A percentile compares a stretch with the other conserved stretches of the same genome.
Evolutionary conservation across 1,140 invertebrate genomes (phyloP).

Genomic region (Galleria mellonella): DNA sequence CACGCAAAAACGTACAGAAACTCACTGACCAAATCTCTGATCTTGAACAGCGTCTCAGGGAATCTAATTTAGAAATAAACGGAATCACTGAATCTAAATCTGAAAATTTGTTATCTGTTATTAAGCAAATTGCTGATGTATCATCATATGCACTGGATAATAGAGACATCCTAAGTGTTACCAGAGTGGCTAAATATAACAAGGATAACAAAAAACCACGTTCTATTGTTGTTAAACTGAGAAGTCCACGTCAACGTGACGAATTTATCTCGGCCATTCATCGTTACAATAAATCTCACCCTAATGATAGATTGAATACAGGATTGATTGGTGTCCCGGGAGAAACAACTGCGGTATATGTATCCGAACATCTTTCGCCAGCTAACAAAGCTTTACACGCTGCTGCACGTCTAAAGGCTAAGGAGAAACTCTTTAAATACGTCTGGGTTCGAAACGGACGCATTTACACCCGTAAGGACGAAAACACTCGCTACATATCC

Average conservation of each 20-base stretch:
- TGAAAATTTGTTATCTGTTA: not conserved
- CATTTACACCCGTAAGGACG: not conserved
- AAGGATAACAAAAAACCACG: not conserved
- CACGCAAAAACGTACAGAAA: too few species aligned
- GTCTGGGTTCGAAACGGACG: not conserved
- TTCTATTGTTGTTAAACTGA: not conserved
- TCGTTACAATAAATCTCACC: not conserved
- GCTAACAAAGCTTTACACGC: not conserved
- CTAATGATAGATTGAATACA: not conserved
- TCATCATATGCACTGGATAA: not conserved
- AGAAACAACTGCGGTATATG: not conserved
- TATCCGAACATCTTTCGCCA: not conserved
- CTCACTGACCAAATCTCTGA: too few species aligned
- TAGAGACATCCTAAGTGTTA: not conserved
- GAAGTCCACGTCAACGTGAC: not conserved
- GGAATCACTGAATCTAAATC: not conserved
- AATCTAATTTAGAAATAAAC: not conserved
- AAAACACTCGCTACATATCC: not conserved
- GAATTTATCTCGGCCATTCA: not conserved
- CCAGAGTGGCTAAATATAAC: not conserved
- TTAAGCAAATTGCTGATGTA: not conserved
- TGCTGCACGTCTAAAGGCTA: not conserved
- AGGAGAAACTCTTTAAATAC: not conserved
- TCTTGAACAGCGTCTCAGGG: not conserved
- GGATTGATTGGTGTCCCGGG: not conserved